Conservation (phyloP, 2,113 vertebrate genomes). For the Rousettus leschenaultii region DNA sequence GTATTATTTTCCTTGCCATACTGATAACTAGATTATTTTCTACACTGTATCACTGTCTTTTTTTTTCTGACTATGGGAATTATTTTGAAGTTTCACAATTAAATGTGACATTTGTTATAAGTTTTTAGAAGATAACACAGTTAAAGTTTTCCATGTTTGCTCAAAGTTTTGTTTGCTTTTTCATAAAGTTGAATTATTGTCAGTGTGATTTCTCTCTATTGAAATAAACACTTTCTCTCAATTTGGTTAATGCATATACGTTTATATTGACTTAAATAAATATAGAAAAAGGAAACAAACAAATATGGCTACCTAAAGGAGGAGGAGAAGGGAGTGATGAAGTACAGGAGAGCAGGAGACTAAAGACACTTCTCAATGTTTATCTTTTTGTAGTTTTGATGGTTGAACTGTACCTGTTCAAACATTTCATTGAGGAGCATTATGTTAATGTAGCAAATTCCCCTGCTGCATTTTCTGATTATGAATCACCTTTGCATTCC, state of each 20-base stretch:
- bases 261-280: background rate
- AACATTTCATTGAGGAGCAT: background rate
- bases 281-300: background rate
- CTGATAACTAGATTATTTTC: background rate
- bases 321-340: background rate
- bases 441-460: background rate
- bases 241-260: background rate
- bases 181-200: background rate
- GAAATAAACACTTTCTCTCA: background rate
- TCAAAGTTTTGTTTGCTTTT: background rate
- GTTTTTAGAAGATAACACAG: background rate
- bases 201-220: background rate
- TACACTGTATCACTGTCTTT: background rate
- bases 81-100: slow-evolving; percentile 6
- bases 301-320: background rate
- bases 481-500: background rate
- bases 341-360: background rate
- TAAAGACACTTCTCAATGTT: background rate
- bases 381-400: background rate
- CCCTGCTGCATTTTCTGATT: background rate
- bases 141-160: background rate
- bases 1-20: background rate
- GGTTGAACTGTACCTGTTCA: background rate
- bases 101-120: background rate
- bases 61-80: background rate